Evolutionary conservation across 2,797 vertebrate genomes (phyloP).

Genomic region (Mormyrops boulengeri): DNA sequence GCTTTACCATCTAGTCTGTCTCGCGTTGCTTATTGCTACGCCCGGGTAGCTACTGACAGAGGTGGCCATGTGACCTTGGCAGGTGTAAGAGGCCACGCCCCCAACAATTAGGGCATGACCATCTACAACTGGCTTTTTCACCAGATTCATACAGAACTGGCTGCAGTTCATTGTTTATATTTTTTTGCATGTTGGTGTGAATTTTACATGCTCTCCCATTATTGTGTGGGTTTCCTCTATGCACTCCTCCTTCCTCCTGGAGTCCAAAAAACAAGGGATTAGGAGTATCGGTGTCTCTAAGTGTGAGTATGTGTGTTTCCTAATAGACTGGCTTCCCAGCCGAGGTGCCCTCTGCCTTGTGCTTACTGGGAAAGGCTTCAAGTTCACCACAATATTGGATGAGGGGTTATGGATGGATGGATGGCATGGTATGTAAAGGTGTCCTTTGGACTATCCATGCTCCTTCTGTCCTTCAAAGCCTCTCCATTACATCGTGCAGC

Average conservation of each 20-base stretch:
- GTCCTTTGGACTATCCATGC: neutral
- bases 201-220: neutral
- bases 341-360: neutral
- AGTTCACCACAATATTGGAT: neutral
- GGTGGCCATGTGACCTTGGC: slow-evolving; percentile 37
- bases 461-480: neutral
- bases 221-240: neutral
- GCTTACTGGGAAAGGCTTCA: neutral
- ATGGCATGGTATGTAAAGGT: neutral
- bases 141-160: neutral
- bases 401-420: neutral
- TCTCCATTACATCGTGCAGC: neutral
- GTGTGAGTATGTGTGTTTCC: neutral
- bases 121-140: neutral
- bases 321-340: neutral
- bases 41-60: slow-evolving; percentile 42
- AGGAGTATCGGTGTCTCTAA: neutral
- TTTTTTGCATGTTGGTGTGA: neutral
- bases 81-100: slow-evolving; percentile 33
- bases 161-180: neutral
- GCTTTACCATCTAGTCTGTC: slow-evolving; percentile 7
- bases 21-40: slow-evolving; percentile 5
- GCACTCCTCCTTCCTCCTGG: neutral
- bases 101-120: neutral
- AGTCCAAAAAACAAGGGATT: neutral